Base-by-base conservation (phyloP, 2,888 invertebrate species). In the Mesorhabditis belari region DNA sequence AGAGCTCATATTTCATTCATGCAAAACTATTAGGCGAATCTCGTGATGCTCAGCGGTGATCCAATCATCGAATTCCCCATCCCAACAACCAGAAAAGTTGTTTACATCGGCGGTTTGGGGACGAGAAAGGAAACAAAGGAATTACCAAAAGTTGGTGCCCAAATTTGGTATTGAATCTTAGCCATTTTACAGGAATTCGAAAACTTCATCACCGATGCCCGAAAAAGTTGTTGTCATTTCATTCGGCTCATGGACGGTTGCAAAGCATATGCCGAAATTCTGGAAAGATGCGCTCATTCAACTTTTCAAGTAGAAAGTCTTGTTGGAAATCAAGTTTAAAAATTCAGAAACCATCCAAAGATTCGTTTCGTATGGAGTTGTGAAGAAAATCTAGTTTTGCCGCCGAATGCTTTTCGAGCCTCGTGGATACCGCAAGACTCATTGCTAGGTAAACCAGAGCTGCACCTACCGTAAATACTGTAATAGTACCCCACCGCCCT, bases 41-140 rank as follows among this genome's bases (percentile, higher is more conserved):
- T 61, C 44, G 17, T 49, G 2, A 56, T 61, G n/a, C 35, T 61
- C 24, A 61, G 56, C 44, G 51, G 50, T 6, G 57, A 61, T 57
- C 52, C 57, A 9, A 25, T 61, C 3, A 12, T 61, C 3, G 61
- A 61, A 26, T 61, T 51, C 28, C 61, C 57, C 5, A 44, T 28
- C 19, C 57, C 57, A 0, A n/a, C 23, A 4, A 61, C 51, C 4
- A 35, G 57, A 19, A 61, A 61, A 23, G n/a, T 61, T 12, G 56
- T 56, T 29, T 57, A 50, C 49, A 56, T 61, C 26, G 61, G 61
- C n/a, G 61, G 61, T 52, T 19, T 61, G 19, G 61, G 57, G 4
- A 57, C 61, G 5, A 19, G 19, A 19, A 23, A 19, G 12, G 12
- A 9, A 17, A n/a, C 17, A 35, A 17, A 35, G 6, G 35, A 6